Percentiles rank a stretch among this genome's conserved stretches.
phyloP scores from a whole-genome alignment of 1,140 invertebrate genomes.

The Brachystomella parvula region DNA sequence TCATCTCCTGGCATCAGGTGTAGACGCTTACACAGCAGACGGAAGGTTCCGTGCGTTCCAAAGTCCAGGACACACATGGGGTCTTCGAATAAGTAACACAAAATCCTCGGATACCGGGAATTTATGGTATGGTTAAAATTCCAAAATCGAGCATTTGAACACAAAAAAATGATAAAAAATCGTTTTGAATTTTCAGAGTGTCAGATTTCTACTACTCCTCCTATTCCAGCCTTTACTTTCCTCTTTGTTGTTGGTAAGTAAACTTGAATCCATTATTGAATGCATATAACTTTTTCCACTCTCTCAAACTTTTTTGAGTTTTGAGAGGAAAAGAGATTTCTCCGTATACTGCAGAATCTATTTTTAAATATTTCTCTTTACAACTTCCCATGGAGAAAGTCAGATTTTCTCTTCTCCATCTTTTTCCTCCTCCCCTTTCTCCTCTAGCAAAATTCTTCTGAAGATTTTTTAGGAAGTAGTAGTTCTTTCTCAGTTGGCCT shows the following conservation, averaged over 20 bases:
- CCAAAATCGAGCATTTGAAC: background rate
- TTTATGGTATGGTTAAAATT: constrained; percentile 12
- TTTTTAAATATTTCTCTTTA: no score
- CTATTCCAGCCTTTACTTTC: constrained; percentile 41
- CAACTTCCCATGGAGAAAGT: no score
- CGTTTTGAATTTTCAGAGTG: constrained; percentile 41
- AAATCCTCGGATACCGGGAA: constrained; percentile 42
- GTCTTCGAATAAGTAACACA: constrained; percentile 45
- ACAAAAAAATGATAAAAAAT: background rate
- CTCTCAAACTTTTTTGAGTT: no score
- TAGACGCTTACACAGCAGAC: constrained; percentile 33
- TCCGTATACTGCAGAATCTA: no score
- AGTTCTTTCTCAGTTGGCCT: background rate
- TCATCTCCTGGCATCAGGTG: constrained; percentile 35
- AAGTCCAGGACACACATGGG: constrained; percentile 40
- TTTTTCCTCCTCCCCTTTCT: no score
- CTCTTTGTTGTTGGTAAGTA: constrained; percentile 42
- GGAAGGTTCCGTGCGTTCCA: constrained; percentile 35
- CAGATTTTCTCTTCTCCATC: no score
- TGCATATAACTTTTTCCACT: no score
- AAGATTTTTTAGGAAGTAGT: no score
- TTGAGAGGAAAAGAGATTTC: no score
- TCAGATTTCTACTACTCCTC: constrained; percentile 44
- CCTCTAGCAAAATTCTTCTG: no score
- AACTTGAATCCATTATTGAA: no score